Evolutionary conservation across 2,113 vertebrate species (phyloP).

Genomic region (Ammodytes marinus): DNA sequence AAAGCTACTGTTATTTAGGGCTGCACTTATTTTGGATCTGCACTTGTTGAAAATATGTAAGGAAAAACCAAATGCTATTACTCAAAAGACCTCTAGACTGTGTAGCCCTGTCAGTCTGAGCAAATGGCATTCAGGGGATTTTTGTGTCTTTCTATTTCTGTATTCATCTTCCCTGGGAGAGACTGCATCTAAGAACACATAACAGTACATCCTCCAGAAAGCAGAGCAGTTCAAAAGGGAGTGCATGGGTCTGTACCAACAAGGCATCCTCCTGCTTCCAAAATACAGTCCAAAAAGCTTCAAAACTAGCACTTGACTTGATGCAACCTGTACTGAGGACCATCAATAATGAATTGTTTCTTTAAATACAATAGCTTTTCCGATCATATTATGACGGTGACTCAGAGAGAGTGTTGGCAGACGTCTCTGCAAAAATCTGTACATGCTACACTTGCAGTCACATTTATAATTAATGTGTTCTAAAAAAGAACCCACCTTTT

Average conservation of each 20-base stretch:
- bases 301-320: not conserved
- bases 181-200: not conserved
- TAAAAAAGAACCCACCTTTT: conserved; percentile 33
- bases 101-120: not conserved
- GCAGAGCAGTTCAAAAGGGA: not conserved
- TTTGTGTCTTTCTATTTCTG: conserved; percentile 12
- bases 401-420: conserved; percentile 42
- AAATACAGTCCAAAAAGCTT: conserved; percentile 8
- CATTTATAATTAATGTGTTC: conserved; percentile 49
- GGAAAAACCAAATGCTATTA: conserved; percentile 43
- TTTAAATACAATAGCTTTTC: conserved; percentile 65
- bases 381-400: conserved; percentile 53
- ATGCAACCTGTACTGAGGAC: conserved; percentile 17
- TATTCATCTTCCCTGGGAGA: conserved; percentile 1
- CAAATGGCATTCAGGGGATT: conserved; percentile 22
- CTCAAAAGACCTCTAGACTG: conserved; percentile 35
- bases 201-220: not conserved
- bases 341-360: conserved; percentile 71
- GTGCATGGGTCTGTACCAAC: not conserved
- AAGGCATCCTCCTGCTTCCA: not conserved
- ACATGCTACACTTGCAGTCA: conserved; percentile 37
- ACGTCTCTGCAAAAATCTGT: conserved; percentile 37
- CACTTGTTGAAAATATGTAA: conserved; percentile 28
- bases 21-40: conserved; percentile 53
- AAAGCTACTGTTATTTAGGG: conserved; percentile 67